These are phyloP conservation scores for Rhinogobius similis DNA, from an alignment of 2,113 vertebrate species.

Conservation along the genomic window DNA sequence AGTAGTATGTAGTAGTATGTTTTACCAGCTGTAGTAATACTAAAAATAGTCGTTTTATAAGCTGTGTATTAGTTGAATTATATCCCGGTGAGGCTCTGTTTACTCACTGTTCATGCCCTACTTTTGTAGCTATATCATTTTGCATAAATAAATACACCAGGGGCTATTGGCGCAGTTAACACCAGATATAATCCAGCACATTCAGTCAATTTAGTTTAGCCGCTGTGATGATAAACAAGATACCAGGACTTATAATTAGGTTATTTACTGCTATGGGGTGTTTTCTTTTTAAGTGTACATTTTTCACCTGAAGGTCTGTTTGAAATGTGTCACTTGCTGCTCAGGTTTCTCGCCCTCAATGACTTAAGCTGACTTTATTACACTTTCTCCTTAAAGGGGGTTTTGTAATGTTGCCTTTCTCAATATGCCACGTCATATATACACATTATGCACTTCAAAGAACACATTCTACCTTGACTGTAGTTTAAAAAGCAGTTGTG, in stretches of 20 bases:
- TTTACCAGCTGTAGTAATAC: too few relatives aligned
- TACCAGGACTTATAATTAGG: neutral
- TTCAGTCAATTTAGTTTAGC: neutral
- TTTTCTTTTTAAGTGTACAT: neutral
- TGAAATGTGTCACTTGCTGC: neutral
- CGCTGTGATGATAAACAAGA: neutral
- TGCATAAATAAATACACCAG: neutral
- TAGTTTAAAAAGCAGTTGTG: too few relatives aligned
- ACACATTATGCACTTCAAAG: too few relatives aligned
- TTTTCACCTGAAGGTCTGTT: neutral
- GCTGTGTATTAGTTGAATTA: neutral
- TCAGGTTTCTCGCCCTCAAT: neutral
- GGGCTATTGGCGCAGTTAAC: neutral
- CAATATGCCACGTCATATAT: too few relatives aligned
- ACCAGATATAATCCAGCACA: too few relatives aligned
- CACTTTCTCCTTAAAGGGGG: neutral
- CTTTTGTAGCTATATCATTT: neutral
- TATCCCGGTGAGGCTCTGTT: neutral
- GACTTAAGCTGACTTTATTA: neutral
- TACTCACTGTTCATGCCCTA: conserved; percentile 6
- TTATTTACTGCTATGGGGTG: neutral
- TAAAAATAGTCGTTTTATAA: neutral
- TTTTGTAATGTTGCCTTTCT: neutral
- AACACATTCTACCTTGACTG: too few relatives aligned
- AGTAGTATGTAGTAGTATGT: too few relatives aligned